Conservation (phyloP, 1,140 invertebrate species). For the Orius laevigatus region DNA sequence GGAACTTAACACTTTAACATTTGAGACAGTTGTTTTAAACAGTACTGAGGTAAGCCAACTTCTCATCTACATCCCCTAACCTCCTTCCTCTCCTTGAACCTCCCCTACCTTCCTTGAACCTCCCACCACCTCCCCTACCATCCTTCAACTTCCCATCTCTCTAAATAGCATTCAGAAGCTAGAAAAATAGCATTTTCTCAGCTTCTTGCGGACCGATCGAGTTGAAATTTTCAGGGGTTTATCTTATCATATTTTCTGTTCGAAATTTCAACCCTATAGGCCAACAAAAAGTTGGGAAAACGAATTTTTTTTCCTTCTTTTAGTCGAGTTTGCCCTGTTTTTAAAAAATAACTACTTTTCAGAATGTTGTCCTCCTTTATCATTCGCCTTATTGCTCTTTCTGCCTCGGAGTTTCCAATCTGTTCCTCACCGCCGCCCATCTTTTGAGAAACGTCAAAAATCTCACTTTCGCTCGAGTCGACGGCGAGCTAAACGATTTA, state of each 20-base stretch:
- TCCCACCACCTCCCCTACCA: too few species aligned
- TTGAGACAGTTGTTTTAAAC: slow-evolving; percentile 13
- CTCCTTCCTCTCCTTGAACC: too few species aligned
- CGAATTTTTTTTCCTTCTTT: too few species aligned
- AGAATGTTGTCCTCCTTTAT: slow-evolving; percentile 55
- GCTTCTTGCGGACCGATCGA: too few species aligned
- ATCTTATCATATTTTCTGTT: too few species aligned
- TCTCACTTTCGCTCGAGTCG: slow-evolving; percentile 49
- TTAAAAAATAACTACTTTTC: slow-evolving; percentile 26
- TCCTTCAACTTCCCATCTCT: neutral
- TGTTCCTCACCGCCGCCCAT: slow-evolving; percentile 45
- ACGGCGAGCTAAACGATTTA: slow-evolving; percentile 61
- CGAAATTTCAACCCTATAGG: too few species aligned
- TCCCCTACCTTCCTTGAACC: too few species aligned
- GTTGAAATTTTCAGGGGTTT: neutral
- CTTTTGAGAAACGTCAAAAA: slow-evolving; percentile 36
- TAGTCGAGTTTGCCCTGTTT: slow-evolving; percentile 15
- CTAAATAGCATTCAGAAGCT: neutral
- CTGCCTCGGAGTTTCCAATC: slow-evolving; percentile 47
- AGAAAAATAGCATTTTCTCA: neutral
- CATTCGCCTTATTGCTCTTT: slow-evolving; percentile 53
- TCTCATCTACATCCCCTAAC: too few species aligned
- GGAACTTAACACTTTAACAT: slow-evolving; percentile 17
- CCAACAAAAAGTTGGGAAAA: too few species aligned
- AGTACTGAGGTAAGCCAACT: slow-evolving; percentile 13